Evolutionary conservation across 2,888 invertebrate genomes (phyloP), one percentile per base, ranked within the genome.

Genomic region (Nymphalis polychloros): DNA sequence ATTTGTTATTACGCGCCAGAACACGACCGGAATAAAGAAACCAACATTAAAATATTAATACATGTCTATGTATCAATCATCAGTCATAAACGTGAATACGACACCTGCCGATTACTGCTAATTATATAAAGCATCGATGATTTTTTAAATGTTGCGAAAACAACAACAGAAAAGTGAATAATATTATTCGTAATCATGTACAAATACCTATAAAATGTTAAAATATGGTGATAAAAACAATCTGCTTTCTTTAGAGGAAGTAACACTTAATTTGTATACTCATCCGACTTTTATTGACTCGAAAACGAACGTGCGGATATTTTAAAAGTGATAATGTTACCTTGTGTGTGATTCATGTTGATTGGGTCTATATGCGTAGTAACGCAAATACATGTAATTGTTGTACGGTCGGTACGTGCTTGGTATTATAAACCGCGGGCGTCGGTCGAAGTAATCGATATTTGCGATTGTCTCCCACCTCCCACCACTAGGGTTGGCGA

Each of bases 31-130:
- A 85, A 90, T 88, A 87, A 84, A 83, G 81, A 81, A 81, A 81
- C 79, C 76, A 77, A 76, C 79, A 88, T 89, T 89, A 86, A 85
- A 88, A 90, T 90, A 84, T 84, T 84, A 80, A 87, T 84, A 80
- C 81, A 80, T 76, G 78, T 78, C 79, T 79, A 83, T 80, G 81
- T 83, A 81, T 84, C 83, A 84, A 86, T 87, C 84, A 83, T 80
- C 77, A 79, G 82, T 79, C 79, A 82, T 74, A 76, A 76, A 76
- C 76, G 76, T 76, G 64, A 64, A 72, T 69, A 57, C 59, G 63
- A 70, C 67, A 71, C 69, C 70, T 73, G 68, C 64, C 68, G 66
- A 72, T 65, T 71, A 72, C 50, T n/a, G 19, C 57, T 7, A 49
- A 27, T 35, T 16, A 31, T 27, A 52, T 52, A 16, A 20, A 16